phyloP scores from a whole-genome alignment of 2,113 vertebrate genomes.

The Anhinga anhinga region DNA sequence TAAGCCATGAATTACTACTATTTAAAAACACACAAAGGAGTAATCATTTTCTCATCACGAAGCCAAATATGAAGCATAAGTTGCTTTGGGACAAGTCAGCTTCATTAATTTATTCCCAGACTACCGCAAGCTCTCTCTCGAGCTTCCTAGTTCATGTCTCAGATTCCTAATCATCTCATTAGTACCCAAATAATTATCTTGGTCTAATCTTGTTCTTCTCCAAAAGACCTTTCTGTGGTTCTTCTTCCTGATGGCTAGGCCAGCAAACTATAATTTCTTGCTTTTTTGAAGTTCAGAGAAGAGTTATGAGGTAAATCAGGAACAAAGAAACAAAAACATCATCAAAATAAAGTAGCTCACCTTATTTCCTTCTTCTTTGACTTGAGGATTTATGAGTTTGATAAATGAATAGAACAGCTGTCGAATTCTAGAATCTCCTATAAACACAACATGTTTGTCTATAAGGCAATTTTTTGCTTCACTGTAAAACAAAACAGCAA shows the following conservation, averaged over 20 bases:
- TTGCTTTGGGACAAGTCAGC: not conserved
- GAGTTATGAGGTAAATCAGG: not conserved
- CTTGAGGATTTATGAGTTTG: conserved; percentile 87
- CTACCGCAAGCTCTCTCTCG: not conserved
- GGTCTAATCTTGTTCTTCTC: not conserved
- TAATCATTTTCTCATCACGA: conserved; percentile 9
- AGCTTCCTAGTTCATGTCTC: not conserved
- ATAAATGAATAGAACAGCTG: conserved; percentile 93
- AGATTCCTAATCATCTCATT: not conserved
- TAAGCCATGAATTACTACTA: not conserved
- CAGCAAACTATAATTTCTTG: not conserved
- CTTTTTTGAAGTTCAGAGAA: not conserved
- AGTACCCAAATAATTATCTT: not conserved
- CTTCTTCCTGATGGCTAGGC: not conserved
- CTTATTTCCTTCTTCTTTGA: conserved; percentile 90
- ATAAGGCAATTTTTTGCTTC: conserved; percentile 91
- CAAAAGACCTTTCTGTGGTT: not conserved
- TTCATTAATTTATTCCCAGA: not conserved
- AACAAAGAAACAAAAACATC: not conserved
- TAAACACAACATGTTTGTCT: conserved; percentile 86
- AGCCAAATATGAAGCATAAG: not conserved
- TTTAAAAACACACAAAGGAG: conserved; percentile 38
- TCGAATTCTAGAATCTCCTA: conserved; percentile 95
- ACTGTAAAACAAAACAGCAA: conserved; percentile 78
- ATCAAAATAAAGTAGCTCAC: conserved; percentile 66